These are phyloP conservation scores for Pogonocherus hispidulus DNA, from an alignment of 2,888 invertebrate genomes.

Conservation along the genomic window DNA sequence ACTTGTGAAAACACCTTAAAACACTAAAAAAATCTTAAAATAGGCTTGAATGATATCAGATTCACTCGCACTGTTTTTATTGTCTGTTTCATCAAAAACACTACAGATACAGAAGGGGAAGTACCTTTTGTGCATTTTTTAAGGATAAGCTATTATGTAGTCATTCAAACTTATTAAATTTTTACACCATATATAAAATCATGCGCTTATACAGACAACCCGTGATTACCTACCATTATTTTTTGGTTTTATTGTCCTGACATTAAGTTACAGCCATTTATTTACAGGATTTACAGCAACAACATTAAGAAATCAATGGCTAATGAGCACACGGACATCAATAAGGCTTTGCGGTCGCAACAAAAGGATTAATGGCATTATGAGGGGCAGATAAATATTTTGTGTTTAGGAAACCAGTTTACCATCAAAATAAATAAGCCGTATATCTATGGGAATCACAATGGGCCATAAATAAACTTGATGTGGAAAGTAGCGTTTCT, in stretches of 20 bases:
- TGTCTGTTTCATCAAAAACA: no score
- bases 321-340: not conserved
- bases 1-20: not conserved
- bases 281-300: slow-evolving; percentile 10
- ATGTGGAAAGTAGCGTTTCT: not conserved
- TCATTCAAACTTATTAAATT: no score
- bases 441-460: not conserved
- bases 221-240: no score
- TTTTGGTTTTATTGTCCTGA: no score
- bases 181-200: no score
- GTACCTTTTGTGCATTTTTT: no score
- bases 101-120: no score
- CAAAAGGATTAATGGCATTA: not conserved
- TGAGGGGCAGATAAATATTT: slow-evolving; percentile 1
- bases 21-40: not conserved
- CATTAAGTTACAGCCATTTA: not conserved
- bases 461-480: slow-evolving; percentile 16
- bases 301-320: not conserved
- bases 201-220: no score
- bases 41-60: not conserved
- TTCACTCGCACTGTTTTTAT: no score
- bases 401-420: slow-evolving; percentile 1
- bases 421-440: slow-evolving; percentile 7
- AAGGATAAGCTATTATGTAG: no score
- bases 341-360: not conserved